phyloP scores from a whole-genome alignment of 2,113 vertebrate genomes.

The Ciconia boyciana region DNA sequence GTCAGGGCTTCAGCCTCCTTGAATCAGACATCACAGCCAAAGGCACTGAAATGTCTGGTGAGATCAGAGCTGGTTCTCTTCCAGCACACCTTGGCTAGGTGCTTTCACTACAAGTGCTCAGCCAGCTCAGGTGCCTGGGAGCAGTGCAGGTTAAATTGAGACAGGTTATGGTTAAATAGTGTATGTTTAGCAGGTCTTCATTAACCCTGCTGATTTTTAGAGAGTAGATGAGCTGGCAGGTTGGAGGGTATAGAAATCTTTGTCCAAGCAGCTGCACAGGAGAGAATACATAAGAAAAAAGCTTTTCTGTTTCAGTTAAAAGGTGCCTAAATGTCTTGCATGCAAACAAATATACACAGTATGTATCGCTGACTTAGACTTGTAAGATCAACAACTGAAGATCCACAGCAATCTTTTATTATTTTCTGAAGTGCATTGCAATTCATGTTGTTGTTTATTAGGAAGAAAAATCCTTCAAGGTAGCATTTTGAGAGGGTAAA shows the following conservation, averaged over 20 bases:
- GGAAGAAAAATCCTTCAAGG: not conserved
- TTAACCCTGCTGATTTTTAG: not conserved
- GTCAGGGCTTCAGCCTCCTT: not conserved
- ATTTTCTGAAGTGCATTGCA: not conserved
- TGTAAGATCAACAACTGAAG: accelerated
- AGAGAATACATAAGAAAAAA: not conserved
- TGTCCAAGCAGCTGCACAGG: constrained; percentile 6
- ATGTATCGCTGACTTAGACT: not conserved
- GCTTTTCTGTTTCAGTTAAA: not conserved
- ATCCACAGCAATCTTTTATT: not conserved
- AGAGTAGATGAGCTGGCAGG: not conserved
- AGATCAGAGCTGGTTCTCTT: not conserved
- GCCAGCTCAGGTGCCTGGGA: not conserved
- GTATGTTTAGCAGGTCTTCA: accelerated
- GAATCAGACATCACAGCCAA: too few species aligned
- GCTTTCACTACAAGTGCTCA: not conserved
- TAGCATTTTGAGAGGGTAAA: not conserved
- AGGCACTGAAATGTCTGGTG: accelerated
- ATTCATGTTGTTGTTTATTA: not conserved
- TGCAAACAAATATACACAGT: not conserved
- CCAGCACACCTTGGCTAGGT: not conserved
- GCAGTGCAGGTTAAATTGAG: not conserved
- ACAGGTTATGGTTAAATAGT: not conserved
- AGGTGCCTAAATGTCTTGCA: not conserved
- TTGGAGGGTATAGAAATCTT: not conserved